These are phyloP conservation scores for Ephestia elutella DNA, from an alignment of 1,140 invertebrate genomes.

Conservation along the genomic window DNA sequence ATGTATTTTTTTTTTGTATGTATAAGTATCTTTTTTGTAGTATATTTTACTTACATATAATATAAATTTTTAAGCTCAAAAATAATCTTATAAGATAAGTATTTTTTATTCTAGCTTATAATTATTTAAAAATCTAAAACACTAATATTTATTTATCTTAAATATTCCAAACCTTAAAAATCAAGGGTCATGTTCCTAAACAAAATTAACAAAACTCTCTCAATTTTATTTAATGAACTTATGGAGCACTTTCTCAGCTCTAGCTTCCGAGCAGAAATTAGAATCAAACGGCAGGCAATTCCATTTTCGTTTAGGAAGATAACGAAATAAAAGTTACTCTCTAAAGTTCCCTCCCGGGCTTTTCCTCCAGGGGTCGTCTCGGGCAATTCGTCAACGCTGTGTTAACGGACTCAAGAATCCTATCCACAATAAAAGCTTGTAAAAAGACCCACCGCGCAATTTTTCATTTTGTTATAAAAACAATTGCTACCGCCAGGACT, in stretches of 20 bases:
- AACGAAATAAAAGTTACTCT: slow-evolving; percentile 28
- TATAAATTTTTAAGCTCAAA: too few species aligned
- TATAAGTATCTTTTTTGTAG: too few species aligned
- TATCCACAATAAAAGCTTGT: not conserved
- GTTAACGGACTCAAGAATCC: slow-evolving; percentile 22
- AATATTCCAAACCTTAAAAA: too few species aligned
- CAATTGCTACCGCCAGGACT: not conserved
- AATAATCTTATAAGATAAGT: too few species aligned
- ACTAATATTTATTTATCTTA: too few species aligned
- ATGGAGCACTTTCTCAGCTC: not conserved
- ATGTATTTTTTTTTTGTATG: too few species aligned
- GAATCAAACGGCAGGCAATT: slow-evolving; percentile 14
- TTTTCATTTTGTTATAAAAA: not conserved
- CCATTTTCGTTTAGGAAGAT: slow-evolving; percentile 19
- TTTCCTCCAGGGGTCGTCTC: slow-evolving; percentile 18
- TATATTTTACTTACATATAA: too few species aligned
- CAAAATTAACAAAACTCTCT: too few species aligned
- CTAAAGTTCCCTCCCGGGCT: slow-evolving; percentile 15
- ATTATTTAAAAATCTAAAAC: too few species aligned
- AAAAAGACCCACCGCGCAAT: not conserved
- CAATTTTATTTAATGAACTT: not conserved
- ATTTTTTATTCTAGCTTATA: too few species aligned
- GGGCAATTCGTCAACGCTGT: slow-evolving; percentile 27
- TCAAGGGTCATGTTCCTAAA: too few species aligned
- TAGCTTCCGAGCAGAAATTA: not conserved